These are phyloP conservation scores for Coregonus clupeaformis DNA, from an alignment of 2,113 vertebrate genomes.

Conservation along the genomic window DNA sequence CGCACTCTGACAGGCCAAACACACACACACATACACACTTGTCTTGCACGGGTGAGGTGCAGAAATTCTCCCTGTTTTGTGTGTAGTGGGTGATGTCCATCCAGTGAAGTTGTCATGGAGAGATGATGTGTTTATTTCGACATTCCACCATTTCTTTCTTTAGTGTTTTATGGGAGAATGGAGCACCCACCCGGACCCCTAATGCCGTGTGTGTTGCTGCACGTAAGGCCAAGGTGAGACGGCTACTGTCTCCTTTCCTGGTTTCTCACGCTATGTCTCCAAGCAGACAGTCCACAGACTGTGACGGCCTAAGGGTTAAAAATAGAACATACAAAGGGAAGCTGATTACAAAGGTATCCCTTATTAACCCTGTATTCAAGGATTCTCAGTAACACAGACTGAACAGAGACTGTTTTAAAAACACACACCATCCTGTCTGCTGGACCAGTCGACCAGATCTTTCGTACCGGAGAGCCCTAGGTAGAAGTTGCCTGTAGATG, in stretches of 20 bases:
- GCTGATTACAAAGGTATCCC: not conserved
- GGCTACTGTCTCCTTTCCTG: too few species aligned
- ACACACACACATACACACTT: not conserved
- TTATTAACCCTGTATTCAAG: not conserved
- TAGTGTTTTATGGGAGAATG: too few species aligned
- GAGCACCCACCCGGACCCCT: too few species aligned
- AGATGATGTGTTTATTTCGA: not conserved
- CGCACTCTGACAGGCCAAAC: conserved; percentile 20
- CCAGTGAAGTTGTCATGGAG: not conserved
- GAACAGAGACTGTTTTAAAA: too few species aligned
- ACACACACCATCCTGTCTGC: too few species aligned
- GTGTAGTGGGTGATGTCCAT: not conserved
- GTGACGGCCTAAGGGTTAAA: not conserved
- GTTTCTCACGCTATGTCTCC: too few species aligned
- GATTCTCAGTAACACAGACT: not conserved
- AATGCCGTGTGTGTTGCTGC: not conserved
- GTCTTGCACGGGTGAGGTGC: not conserved
- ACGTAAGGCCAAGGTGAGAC: too few species aligned
- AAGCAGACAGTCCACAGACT: not conserved
- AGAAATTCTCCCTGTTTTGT: not conserved
- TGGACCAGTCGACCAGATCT: too few species aligned
- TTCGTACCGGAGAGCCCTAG: too few species aligned
- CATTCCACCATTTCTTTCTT: not conserved
- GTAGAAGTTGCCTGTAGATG: too few species aligned
- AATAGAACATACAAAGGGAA: not conserved